These are phyloP conservation scores for Parus major DNA, from an alignment of 2,113 vertebrate species.

Conservation along the genomic window DNA sequence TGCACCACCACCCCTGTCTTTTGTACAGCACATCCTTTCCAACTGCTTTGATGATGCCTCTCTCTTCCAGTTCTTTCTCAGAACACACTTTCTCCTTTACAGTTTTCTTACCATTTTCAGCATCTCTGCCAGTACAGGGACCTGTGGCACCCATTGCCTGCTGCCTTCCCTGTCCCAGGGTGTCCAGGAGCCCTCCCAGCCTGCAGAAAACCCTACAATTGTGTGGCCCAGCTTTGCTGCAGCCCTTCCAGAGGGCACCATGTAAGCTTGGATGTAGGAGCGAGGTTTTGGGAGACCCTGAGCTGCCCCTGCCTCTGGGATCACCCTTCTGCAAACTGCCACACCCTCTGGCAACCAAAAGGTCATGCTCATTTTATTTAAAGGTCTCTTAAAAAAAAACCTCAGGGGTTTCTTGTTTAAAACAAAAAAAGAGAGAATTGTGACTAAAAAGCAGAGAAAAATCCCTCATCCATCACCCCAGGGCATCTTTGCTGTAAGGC, in stretches of 20 bases:
- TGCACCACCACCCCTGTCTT: background rate
- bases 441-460: background rate
- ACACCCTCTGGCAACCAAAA: background rate
- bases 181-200: background rate
- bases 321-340: background rate
- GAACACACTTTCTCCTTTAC: background rate
- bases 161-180: too few species aligned
- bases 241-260: background rate
- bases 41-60: background rate
- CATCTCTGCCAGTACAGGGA: background rate
- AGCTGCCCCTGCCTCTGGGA: background rate
- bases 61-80: background rate
- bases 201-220: background rate
- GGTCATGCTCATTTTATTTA: background rate
- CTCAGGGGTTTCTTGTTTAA: background rate
- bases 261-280: background rate
- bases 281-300: rapidly evolving
- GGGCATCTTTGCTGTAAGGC: background rate
- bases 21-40: background rate
- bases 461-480: background rate
- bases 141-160: background rate
- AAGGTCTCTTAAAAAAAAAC: background rate
- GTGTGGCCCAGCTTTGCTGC: background rate
- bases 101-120: background rate
- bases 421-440: background rate